Conservation (phyloP, 2,113 vertebrate genomes). For the Hydrolagus affinis region DNA sequence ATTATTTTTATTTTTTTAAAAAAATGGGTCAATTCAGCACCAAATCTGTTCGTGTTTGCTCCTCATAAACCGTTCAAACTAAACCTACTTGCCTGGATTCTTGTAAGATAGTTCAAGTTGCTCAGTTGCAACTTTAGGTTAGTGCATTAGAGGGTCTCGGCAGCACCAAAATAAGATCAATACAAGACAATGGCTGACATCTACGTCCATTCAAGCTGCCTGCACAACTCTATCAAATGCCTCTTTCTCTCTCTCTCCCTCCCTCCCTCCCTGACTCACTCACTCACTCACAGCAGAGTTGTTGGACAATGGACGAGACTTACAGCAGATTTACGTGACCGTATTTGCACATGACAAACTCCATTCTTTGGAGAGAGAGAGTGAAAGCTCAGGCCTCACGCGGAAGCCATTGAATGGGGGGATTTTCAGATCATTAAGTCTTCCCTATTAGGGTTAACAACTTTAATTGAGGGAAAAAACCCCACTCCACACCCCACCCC, state of each 20-base stretch:
- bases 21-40: background rate
- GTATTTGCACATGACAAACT: slow-evolving; percentile 71
- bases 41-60: background rate
- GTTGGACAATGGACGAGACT: slow-evolving; percentile 76
- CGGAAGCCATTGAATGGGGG: slow-evolving; percentile 49
- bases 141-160: slow-evolving; percentile 89
- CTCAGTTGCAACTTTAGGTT: slow-evolving; percentile 81
- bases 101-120: background rate
- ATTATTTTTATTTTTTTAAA: background rate
- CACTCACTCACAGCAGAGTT: slow-evolving; percentile 74
- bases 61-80: background rate
- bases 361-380: slow-evolving; percentile 50
- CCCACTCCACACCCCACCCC: no score
- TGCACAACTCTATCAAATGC: slow-evolving; percentile 94
- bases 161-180: slow-evolving; percentile 99
- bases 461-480: background rate
- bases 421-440: slow-evolving; percentile 66
- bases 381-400: slow-evolving; percentile 3
- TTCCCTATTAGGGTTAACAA: slow-evolving; percentile 38
- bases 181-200: slow-evolving; percentile 87
- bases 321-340: slow-evolving; percentile 67
- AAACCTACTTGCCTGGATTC: background rate
- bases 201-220: slow-evolving; percentile 88
- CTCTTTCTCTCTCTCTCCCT: slow-evolving; percentile 78
- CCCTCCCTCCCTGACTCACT: slow-evolving; percentile 69